These are phyloP conservation scores for Ectemnius cavifrons DNA, from an alignment of 2,888 invertebrate genomes.

Conservation along the genomic window DNA sequence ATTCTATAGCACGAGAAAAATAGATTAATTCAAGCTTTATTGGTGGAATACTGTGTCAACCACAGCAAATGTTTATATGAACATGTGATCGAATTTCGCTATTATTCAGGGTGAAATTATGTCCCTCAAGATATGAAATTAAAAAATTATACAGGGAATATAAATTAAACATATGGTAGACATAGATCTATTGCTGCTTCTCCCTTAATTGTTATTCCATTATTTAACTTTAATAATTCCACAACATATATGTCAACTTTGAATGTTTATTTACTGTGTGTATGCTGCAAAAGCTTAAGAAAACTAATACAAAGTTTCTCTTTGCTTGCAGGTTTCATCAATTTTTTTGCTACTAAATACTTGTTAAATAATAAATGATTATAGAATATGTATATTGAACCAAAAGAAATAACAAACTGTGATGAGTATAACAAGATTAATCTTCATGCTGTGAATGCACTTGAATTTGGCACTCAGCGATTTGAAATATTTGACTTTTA, in stretches of 20 bases:
- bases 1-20: conserved; percentile 31
- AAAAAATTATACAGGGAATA: background rate
- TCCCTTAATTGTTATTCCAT: conserved; percentile 1
- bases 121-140: background rate
- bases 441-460: conserved; percentile 41
- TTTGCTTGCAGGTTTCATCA: conserved; percentile 52
- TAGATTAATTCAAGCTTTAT: conserved; percentile 44
- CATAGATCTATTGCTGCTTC: background rate
- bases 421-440: conserved; percentile 29
- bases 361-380: conserved; percentile 37
- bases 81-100: conserved; percentile 17
- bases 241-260: too few relatives aligned
- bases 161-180: conserved; percentile 40
- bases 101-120: conserved; percentile 16
- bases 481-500: conserved; percentile 38
- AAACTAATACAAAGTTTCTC: conserved; percentile 4
- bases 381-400: conserved; percentile 31
- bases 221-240: background rate
- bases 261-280: too few relatives aligned
- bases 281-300: too few relatives aligned
- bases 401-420: conserved; percentile 37
- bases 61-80: conserved; percentile 15
- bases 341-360: conserved; percentile 45
- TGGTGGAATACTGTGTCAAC: conserved; percentile 34
- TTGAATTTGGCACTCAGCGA: conserved; percentile 24